These are phyloP conservation scores for Eleutherodactylus coqui DNA, from an alignment of 2,797 vertebrate species.

Conservation along the genomic window DNA sequence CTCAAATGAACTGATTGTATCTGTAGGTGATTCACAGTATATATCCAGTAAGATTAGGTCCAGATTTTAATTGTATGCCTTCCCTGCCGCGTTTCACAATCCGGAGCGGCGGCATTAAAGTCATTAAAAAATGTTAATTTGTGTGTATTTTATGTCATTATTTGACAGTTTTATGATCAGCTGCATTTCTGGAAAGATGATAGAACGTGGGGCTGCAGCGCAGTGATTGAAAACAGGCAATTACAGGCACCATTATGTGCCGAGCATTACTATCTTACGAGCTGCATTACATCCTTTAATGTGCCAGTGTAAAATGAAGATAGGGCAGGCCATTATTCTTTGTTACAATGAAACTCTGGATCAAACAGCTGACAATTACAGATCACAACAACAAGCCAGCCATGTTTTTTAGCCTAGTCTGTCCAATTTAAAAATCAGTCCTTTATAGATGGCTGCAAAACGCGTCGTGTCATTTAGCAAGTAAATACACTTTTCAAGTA, in stretches of 20 bases:
- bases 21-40: conserved; percentile 10
- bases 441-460: conserved; percentile 25
- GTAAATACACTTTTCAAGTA: conserved; percentile 41
- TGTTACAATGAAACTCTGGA: conserved; percentile 57
- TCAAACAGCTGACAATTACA: conserved; percentile 63
- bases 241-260: conserved; percentile 58
- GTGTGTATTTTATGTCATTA: conserved; percentile 60
- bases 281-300: conserved; percentile 62
- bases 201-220: conserved; percentile 47
- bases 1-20: conserved; percentile 1
- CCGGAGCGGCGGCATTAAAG: conserved; percentile 13
- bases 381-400: conserved; percentile 49
- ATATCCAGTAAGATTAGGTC: conserved; percentile 35
- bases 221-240: conserved; percentile 62
- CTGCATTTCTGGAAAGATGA: conserved; percentile 61
- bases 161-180: conserved; percentile 63
- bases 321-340: conserved; percentile 60
- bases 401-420: conserved; percentile 15
- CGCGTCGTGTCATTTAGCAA: conserved; percentile 25
- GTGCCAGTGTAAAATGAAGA: conserved; percentile 62
- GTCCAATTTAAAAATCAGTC: conserved; percentile 19
- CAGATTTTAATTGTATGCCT: conserved; percentile 42
- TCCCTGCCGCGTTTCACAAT: background rate
- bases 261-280: conserved; percentile 59
- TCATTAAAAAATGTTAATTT: conserved; percentile 63